A percentile compares a stretch with the other conserved stretches of the same genome.
Evolutionary conservation across 2,888 invertebrate genomes (phyloP).

Genomic region (Erpobdella octoculata): DNA sequence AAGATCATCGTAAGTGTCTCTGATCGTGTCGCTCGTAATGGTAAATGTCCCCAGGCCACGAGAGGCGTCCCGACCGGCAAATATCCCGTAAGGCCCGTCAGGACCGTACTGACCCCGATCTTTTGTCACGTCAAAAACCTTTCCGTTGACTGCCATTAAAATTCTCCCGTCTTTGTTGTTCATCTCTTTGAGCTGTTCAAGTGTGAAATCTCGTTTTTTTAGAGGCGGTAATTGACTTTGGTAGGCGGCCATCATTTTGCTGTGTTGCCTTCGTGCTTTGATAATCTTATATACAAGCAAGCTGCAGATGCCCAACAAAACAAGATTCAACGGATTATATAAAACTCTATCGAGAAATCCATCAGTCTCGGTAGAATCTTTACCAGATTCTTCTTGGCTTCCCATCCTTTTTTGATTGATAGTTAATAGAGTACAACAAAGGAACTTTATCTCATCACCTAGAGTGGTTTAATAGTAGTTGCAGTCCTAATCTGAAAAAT

Average conservation of each 20-base stretch:
- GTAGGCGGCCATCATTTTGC: constrained; percentile 33
- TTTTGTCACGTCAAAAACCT: constrained; percentile 81
- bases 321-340: constrained; percentile 61
- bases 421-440: no score
- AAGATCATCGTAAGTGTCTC: constrained; percentile 78
- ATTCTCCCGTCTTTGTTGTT: constrained; percentile 72
- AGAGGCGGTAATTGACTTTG: constrained; percentile 64
- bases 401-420: no score
- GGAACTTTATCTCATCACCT: no score
- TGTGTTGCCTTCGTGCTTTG: constrained; percentile 39
- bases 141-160: constrained; percentile 84
- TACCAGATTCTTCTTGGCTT: no score
- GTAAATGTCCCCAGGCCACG: constrained; percentile 88
- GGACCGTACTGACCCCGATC: constrained; percentile 87
- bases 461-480: no score
- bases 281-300: constrained; percentile 70
- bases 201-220: constrained; percentile 76
- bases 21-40: constrained; percentile 63
- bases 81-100: constrained; percentile 89
- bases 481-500: no score
- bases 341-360: no score
- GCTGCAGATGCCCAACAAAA: constrained; percentile 63
- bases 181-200: constrained; percentile 68
- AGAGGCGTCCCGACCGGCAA: constrained; percentile 90
- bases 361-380: no score